A percentile compares a stretch with the other conserved stretches of the same genome.
phyloP scores from a whole-genome alignment of 2,113 vertebrate genomes.

The Oncorhynchus masou region DNA sequence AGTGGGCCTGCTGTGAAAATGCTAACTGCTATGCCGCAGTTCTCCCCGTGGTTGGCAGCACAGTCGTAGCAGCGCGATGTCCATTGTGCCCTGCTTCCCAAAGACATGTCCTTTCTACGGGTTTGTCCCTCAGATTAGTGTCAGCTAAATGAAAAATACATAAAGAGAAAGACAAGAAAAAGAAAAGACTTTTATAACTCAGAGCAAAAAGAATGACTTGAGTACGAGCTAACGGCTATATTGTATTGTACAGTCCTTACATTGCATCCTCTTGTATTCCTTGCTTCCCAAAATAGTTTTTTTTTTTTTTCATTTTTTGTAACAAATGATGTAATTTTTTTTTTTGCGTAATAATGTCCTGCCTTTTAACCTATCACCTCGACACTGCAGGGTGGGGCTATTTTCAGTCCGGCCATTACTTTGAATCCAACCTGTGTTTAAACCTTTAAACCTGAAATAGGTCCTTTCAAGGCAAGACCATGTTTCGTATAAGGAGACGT shows the following conservation, averaged over 20 bases:
- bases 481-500: background rate
- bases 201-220: background rate
- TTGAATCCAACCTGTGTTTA: background rate
- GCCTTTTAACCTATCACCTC: background rate
- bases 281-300: background rate
- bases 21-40: background rate
- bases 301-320: background rate
- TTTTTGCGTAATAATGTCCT: background rate
- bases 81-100: background rate
- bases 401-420: background rate
- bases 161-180: background rate
- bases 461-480: background rate
- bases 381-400: background rate
- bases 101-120: background rate
- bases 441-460: background rate
- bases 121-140: background rate
- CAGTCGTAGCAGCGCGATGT: background rate
- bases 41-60: background rate
- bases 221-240: background rate
- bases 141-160: background rate
- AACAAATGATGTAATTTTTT: background rate
- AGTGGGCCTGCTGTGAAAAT: background rate
- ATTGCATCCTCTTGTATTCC: background rate
- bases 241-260: too few relatives aligned
- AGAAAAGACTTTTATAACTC: background rate